These are phyloP conservation scores for Arvicanthis niloticus DNA, from an alignment of 2,113 vertebrate species.

Conservation along the genomic window DNA sequence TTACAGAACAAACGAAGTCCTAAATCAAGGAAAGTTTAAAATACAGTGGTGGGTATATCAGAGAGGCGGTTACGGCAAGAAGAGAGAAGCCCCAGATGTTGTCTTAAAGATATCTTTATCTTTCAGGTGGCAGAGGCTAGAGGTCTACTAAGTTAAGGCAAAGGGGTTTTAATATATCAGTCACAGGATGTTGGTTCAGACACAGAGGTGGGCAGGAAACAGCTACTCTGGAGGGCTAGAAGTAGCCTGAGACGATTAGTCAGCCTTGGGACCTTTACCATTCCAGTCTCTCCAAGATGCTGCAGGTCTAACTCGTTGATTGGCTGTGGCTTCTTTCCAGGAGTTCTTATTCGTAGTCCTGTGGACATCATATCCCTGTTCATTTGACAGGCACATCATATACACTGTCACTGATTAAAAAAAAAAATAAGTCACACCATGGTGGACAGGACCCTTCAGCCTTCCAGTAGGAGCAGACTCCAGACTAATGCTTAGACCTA, in stretches of 20 bases:
- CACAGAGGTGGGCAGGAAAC: neutral
- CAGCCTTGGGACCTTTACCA: no score
- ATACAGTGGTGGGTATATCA: neutral
- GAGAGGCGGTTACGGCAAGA: neutral
- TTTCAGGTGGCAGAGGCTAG: neutral
- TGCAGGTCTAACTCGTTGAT: neutral
- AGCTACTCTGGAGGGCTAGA: neutral
- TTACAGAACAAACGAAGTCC: neutral
- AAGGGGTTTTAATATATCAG: neutral
- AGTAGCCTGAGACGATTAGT: neutral
- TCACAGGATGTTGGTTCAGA: neutral
- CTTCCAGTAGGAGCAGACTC: neutral
- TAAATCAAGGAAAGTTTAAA: neutral
- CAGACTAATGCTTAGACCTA: neutral
- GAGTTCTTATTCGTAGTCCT: neutral
- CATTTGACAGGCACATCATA: neutral
- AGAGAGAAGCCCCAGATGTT: neutral
- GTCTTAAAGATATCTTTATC: neutral
- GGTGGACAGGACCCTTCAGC: neutral
- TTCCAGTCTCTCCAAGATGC: neutral
- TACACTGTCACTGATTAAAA: neutral
- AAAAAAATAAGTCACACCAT: neutral
- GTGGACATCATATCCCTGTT: neutral
- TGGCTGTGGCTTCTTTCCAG: neutral
- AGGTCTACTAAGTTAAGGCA: neutral